Evolutionary conservation across 2,888 invertebrate species (phyloP), one percentile per base, ranked within the genome.

Genomic region (Megamerina dolium): DNA sequence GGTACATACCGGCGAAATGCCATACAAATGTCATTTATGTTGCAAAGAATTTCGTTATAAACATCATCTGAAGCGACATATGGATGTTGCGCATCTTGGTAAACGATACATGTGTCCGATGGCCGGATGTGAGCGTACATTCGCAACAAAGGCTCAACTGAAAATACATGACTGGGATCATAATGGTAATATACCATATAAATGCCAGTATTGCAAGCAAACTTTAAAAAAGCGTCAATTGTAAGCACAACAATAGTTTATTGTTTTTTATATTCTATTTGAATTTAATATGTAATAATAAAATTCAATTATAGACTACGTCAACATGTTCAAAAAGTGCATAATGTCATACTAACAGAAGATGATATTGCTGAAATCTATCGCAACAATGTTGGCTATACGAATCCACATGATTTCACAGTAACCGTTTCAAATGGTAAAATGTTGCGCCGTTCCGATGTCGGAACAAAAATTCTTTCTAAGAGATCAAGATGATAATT

Each of bases 11-110:
- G 50, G 45, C 12, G 52, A 48, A 17, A 29, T 42, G 37, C 49
- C 52, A 0, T 48, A 60, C 2, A 55, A 49, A 18, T 65, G 65
- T 17, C 21, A 60, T 37, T 52, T 49, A 8, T 65, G 66, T 35
- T 38, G 36, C 1, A 64, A 62, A 45, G 52, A 50, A 5, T 65
- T 63, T 29, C 56, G 51, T 21, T 64, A 56, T 40, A 52, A 58
- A 17, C 60, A 62, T 49, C 66, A 66, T 40, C 34, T 64, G 32
- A 60, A 58, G 18, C 55, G 64, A 2, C 65, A 65, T 46, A 59
- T 54, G 44, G 61, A 60, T 12, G 54, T 56, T 3, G 42, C 48
- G 1, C 65, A 64, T 40, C 41, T 46, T 8, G 49, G 45, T 4
- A 49, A 48, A 48, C 53, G 52, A 5, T 53, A 53, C 27, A 37